These are phyloP conservation scores for Phenganax stokvisi DNA, from an alignment of 92 coral and sea anemone species.

Conservation along the genomic window DNA sequence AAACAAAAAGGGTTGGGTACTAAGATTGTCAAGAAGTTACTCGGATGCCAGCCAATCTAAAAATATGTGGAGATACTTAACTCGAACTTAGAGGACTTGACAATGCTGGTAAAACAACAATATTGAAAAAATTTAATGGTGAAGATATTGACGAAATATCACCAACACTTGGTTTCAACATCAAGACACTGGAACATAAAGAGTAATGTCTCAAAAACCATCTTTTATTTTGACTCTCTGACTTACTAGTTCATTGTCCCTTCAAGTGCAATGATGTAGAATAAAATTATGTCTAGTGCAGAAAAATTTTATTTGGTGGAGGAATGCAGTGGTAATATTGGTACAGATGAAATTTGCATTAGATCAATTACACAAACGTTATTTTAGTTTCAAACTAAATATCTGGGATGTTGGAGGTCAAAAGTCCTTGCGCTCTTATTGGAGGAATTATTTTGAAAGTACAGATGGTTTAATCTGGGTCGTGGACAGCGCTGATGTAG, in stretches of 20 bases:
- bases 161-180: slow-evolving; percentile 94
- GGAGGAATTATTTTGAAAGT: slow-evolving; percentile 99
- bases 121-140: slow-evolving; percentile 92
- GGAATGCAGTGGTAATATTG: neutral
- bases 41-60: neutral
- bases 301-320: neutral
- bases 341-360: too few relatives aligned
- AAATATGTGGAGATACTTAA: slow-evolving; percentile 29
- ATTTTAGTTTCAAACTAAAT: slow-evolving; percentile 77
- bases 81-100: slow-evolving; percentile 70
- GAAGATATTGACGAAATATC: slow-evolving; percentile 91
- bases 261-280: too few relatives aligned
- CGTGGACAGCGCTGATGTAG: slow-evolving; percentile 88
- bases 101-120: slow-evolving; percentile 97
- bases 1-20: too few relatives aligned
- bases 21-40: too few relatives aligned
- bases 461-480: slow-evolving; percentile 99
- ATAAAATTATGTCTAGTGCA: neutral
- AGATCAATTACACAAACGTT: too few relatives aligned
- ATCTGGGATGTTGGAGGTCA: slow-evolving; percentile 99
- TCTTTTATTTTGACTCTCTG: neutral
- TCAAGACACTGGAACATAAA: slow-evolving; percentile 86
- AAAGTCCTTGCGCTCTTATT: slow-evolving; percentile 88
- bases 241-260: neutral
- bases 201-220: slow-evolving; percentile 46